phyloP scores from a whole-genome alignment of 1,140 invertebrate genomes.

The Dolichoris vasculosae region DNA sequence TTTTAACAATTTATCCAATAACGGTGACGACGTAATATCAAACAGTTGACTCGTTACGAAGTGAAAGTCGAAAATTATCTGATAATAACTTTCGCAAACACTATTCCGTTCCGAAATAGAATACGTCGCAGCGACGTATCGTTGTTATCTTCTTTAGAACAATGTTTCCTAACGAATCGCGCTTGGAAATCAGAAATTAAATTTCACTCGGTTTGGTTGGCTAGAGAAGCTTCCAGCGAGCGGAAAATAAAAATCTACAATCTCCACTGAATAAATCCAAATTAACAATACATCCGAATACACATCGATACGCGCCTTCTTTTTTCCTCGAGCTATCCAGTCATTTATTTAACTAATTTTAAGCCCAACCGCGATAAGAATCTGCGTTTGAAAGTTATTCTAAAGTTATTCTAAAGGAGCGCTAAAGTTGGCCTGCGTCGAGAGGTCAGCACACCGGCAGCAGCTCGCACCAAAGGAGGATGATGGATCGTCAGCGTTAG shows the following conservation, averaged over 20 bases:
- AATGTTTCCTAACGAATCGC: not conserved
- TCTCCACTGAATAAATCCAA: not conserved
- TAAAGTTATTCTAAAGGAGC: conserved; percentile 24
- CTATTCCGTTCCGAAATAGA: not conserved
- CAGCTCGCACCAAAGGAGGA: conserved; percentile 58
- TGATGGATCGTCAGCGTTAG: conserved; percentile 61
- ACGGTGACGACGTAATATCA: not conserved
- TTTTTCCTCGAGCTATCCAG: not conserved
- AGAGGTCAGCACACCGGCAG: conserved; percentile 56
- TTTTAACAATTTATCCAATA: not conserved
- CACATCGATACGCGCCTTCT: not conserved
- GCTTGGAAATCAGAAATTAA: not conserved
- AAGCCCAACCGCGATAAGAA: conserved; percentile 8
- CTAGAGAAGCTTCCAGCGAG: not conserved
- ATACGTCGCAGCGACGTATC: not conserved
- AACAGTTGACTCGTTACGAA: not conserved
- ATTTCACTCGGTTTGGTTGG: not conserved
- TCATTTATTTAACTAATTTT: conserved; percentile 26
- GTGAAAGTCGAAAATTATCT: conserved; percentile 1
- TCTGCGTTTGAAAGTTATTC: conserved; percentile 28
- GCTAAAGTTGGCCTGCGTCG: not conserved
- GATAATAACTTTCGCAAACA: conserved; percentile 15
- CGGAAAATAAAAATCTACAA: not conserved
- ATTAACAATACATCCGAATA: not conserved
- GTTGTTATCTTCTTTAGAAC: not conserved